Evolutionary conservation across 2,797 vertebrate genomes (phyloP).

Genomic region (Loriculus beryllinus): DNA sequence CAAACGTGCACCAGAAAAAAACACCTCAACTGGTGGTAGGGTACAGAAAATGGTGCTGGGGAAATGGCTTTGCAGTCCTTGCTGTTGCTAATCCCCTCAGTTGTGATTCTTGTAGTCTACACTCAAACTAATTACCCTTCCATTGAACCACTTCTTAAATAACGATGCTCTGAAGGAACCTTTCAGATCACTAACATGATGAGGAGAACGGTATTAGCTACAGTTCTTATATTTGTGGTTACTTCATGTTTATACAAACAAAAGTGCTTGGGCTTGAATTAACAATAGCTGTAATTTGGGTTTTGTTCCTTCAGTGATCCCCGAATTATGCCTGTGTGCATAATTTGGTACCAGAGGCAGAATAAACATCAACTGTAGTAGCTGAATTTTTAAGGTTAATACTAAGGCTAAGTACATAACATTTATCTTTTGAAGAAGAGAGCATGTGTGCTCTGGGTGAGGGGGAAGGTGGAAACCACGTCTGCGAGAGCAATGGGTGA

Average conservation of each 20-base stretch:
- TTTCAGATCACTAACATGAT: slow-evolving; percentile 9
- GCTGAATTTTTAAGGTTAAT: slow-evolving; percentile 39
- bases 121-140: not conserved
- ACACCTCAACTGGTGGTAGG: not conserved
- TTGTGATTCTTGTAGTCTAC: not conserved
- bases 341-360: slow-evolving; percentile 18
- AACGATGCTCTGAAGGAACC: slow-evolving; percentile 34
- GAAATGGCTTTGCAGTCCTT: not conserved
- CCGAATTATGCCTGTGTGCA: not conserved
- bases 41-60: not conserved
- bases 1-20: not conserved
- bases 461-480: not conserved
- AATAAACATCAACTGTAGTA: slow-evolving; percentile 14
- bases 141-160: not conserved
- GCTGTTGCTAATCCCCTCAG: not conserved
- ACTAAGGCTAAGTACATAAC: not conserved
- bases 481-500: slow-evolving; percentile 33
- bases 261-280: not conserved
- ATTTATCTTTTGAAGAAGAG: slow-evolving; percentile 6
- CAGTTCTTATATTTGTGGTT: not conserved
- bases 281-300: slow-evolving; percentile 4
- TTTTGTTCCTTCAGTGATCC: not conserved
- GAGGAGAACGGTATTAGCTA: slow-evolving; percentile 2
- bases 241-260: not conserved
- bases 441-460: not conserved